Evolutionary conservation across 2,888 invertebrate genomes (phyloP), one percentile per base, ranked within the genome.

Genomic region (Drosophila mercatorum): DNA sequence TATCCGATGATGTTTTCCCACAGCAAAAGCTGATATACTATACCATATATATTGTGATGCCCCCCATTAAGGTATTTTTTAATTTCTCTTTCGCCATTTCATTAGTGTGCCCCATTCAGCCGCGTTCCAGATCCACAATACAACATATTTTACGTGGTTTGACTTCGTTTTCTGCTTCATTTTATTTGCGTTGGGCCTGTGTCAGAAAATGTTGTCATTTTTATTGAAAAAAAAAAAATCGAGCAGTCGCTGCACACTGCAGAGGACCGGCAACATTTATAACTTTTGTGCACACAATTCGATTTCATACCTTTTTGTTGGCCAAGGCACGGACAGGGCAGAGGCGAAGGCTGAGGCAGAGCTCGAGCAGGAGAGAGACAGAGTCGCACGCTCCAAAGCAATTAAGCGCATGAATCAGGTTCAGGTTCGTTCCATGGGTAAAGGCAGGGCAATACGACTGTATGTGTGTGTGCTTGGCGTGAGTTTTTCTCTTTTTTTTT

Each of bases 351-450:
- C 17, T 17, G 43, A 4, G 14, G 3, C 52, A 53, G 62, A 14
- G 56, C 28, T n/a, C 47, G 58, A 53, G 31, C 65, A 53, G 31
- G 47, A 36, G 40, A 49, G 62, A 22, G 71, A 46, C 60, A 47
- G 71, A 68, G 75, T 67, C 81, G 79, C 90, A 85, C 90, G 90
- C 90, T 88, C 88, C 85, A 90, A 90, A 89, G 88, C 90, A 90
- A 90, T 89, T 88, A 87, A 90, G 88, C 90, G 81, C 88, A 89
- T 89, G 81, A 90, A 89, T 89, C 88, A 90, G 90, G 88, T 89
- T 90, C 88, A 81, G 73, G 76, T 80, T 69, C 76, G 81, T 72
- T 80, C 72, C 79, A 73, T 71, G 72, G 80, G 75, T 69, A 68
- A 73, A 80, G 81, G 76, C 88, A 80, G 72, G 85, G 79, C 75